A percentile compares a stretch with the other conserved stretches of the same genome.
phyloP scores from a whole-genome alignment of 1,140 invertebrate species.

The Brachionus sp. region DNA sequence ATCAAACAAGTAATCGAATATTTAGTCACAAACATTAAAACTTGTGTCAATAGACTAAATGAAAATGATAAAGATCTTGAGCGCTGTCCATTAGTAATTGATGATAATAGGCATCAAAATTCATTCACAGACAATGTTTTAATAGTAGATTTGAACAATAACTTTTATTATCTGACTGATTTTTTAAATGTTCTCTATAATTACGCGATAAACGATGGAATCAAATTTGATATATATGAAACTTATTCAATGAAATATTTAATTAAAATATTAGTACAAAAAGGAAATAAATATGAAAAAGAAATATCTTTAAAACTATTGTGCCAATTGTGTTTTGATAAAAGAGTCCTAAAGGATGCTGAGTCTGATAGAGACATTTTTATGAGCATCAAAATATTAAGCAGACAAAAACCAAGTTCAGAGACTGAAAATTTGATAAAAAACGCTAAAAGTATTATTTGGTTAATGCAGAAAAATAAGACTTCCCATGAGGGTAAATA shows the following conservation, averaged over 20 bases:
- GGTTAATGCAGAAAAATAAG: not conserved
- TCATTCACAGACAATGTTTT: not conserved
- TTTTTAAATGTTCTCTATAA: constrained; percentile 32
- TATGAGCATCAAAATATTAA: not conserved
- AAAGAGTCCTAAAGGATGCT: not conserved
- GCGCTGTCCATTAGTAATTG: not conserved
- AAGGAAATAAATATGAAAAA: constrained; percentile 21
- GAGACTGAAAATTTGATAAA: constrained; percentile 7
- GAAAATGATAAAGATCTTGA: not conserved
- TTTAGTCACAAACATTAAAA: not conserved
- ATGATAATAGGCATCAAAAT: not conserved
- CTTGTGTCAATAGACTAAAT: constrained; percentile 22
- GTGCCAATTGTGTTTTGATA: constrained; percentile 26
- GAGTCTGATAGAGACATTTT: not conserved
- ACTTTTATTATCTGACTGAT: constrained; percentile 29
- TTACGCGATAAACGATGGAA: constrained; percentile 13
- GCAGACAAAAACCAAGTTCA: not conserved
- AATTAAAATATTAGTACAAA: not conserved
- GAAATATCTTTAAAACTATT: constrained; percentile 1
- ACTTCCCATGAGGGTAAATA: not conserved
- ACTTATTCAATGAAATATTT: not conserved
- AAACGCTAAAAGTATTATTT: constrained; percentile 13
- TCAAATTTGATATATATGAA: constrained; percentile 10
- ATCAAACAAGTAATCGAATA: not conserved
- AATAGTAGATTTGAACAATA: not conserved